Percentiles rank a stretch among this genome's conserved stretches.
Conservation (phyloP, 2,888 invertebrate genomes). For the Bunonema sp. region DNA sequence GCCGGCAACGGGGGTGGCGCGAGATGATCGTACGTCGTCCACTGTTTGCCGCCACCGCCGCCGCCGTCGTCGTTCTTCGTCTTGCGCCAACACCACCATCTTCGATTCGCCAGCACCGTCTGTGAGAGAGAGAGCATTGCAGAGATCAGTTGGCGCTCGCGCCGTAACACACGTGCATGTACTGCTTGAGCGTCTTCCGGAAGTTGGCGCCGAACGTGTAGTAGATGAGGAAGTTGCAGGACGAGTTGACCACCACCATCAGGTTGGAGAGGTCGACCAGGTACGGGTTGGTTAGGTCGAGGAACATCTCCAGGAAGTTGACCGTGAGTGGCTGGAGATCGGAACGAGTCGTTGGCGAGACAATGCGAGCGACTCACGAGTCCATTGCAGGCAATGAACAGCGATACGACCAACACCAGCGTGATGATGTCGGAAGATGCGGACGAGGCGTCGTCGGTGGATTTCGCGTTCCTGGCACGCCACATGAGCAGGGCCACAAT, state of each 20-base stretch:
- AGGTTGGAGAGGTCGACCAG: slow-evolving; percentile 36
- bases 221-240: slow-evolving; percentile 38
- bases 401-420: slow-evolving; percentile 34
- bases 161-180: no score
- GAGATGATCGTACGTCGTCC: no score
- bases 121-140: no score
- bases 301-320: slow-evolving; percentile 31
- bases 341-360: not conserved
- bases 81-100: no score
- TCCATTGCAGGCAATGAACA: slow-evolving; percentile 36
- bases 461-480: slow-evolving; percentile 2
- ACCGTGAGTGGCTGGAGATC: slow-evolving; percentile 32
- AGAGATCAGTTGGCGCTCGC: no score
- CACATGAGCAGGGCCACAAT: slow-evolving; percentile 27
- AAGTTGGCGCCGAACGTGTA: slow-evolving; percentile 34
- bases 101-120: no score
- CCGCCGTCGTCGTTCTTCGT: no score
- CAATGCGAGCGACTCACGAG: slow-evolving; percentile 14
- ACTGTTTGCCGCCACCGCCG: no score
- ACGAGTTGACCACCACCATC: slow-evolving; percentile 37
- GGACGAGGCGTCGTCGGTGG: not conserved
- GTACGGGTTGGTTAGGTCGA: slow-evolving; percentile 27
- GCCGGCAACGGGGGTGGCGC: no score
- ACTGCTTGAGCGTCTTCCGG: slow-evolving; percentile 22
- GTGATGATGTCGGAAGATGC: slow-evolving; percentile 33